A percentile compares a stretch with the other conserved stretches of the same genome.
Evolutionary conservation across 2,888 invertebrate species (phyloP).

Genomic region (Caprella mutica): DNA sequence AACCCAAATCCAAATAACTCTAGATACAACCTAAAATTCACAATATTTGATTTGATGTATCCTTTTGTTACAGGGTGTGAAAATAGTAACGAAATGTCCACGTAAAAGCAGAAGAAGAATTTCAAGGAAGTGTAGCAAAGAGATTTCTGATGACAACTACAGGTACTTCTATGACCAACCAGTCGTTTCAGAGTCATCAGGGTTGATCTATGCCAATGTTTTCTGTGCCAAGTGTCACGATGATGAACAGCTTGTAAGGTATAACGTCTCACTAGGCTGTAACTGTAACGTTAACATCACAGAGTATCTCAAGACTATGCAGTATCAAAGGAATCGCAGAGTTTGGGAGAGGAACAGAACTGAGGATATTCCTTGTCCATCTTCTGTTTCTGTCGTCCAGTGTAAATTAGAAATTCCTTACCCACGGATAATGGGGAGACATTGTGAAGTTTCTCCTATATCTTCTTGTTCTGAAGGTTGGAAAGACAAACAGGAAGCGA

Average conservation of each 20-base stretch:
- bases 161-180: constrained; percentile 31
- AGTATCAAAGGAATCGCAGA: no score
- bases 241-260: constrained; percentile 11
- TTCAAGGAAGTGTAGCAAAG: constrained; percentile 1
- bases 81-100: constrained; percentile 28
- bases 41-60: no score
- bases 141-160: neutral
- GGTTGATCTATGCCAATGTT: constrained; percentile 27
- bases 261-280: constrained; percentile 12
- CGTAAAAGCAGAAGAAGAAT: neutral
- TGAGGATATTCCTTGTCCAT: no score
- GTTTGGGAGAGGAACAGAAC: no score
- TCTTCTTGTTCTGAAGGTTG: no score
- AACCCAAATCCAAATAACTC: no score
- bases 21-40: no score
- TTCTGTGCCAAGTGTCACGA: constrained; percentile 34
- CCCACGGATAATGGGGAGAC: no score
- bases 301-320: constrained; percentile 9
- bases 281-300: neutral
- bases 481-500: no score
- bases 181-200: constrained; percentile 18
- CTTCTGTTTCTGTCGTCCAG: no score
- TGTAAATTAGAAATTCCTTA: no score
- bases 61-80: constrained; percentile 12
- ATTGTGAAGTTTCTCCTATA: no score